Base-by-base conservation (phyloP, 2,888 invertebrate genomes). In the Pharmacophagus antenor region DNA sequence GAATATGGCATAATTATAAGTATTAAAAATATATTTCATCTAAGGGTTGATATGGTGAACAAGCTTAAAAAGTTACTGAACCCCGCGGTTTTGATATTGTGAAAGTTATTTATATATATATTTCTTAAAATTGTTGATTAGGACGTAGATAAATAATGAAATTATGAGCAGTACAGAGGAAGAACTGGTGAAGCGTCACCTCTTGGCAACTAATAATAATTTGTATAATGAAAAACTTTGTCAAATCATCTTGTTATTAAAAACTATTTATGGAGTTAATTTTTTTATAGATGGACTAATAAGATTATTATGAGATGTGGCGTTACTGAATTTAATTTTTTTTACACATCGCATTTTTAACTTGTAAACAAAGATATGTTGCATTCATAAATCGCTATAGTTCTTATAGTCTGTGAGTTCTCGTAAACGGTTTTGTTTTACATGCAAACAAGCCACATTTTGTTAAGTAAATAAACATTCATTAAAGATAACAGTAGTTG, bases 401-500 rank as follows among this genome's bases (percentile, higher is more conserved):
- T 31, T 31, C 12, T 12, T n/a, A 6, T n/a, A n/a, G n/a, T 0
- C 4, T n/a, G n/a, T 15, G 15, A 15, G 5, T 37, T 15, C n/a
- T 15, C n/a, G n/a, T n/a, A 15, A 37, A n/a, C 37, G 0, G 15
- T 37, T 37, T 37, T 37, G 1, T 8, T 37, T 3, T 37, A 5
- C 15, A 37, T 27, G n/a, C 15, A 37, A 37, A n/a, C 10, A 31
- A 12, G 3, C n/a, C 23, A 31, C 23, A 46, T 31, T 46, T 46
- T n/a, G 22, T 51, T 44, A 20, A 58, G 44, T 42, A 58, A 52
- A 58, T 51, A 50, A 50, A 57, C 47, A 58, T 47, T 44, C 31
- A 52, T 47, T 47, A 27, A 23, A 25, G 60, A 56, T 60, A 56
- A 47, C 27, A 60, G 37, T 20, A 60, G 17, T 51, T 47, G 55